A percentile compares a stretch with the other conserved stretches of the same genome.
phyloP scores from a whole-genome alignment of 2,888 invertebrate species.

The Eilema griseolum region DNA sequence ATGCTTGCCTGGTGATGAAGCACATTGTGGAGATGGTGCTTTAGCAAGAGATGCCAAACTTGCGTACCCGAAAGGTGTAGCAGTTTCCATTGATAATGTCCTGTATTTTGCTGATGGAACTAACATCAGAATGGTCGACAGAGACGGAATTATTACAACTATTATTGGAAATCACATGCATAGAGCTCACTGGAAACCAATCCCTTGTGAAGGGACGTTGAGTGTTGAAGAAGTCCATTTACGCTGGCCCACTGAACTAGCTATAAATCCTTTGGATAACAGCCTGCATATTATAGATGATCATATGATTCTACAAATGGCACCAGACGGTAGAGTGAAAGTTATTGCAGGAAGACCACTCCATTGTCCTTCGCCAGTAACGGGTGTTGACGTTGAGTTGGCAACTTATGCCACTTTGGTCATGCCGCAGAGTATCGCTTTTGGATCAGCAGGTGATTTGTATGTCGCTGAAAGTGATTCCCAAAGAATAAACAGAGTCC shows the following conservation, averaged over 20 bases:
- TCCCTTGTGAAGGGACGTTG: conserved; percentile 96
- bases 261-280: conserved; percentile 97
- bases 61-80: conserved; percentile 98
- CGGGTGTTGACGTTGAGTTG: conserved; percentile 93
- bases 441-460: conserved; percentile 96
- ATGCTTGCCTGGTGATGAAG: conserved; percentile 97
- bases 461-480: conserved; percentile 98
- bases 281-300: conserved; percentile 98
- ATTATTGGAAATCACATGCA: conserved; percentile 97
- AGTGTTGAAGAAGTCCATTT: conserved; percentile 97
- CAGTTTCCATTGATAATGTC: conserved; percentile 96
- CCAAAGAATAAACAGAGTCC: conserved; percentile 96
- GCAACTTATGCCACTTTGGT: conserved; percentile 96
- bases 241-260: conserved; percentile 98
- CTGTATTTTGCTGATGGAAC: conserved; percentile 98
- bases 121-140: conserved; percentile 96
- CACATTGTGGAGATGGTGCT: conserved; percentile 98
- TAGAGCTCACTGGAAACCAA: conserved; percentile 97
- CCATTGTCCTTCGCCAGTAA: conserved; percentile 95
- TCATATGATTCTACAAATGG: conserved; percentile 97
- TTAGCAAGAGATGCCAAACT: conserved; percentile 97
- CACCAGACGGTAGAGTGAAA: conserved; percentile 95
- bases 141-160: conserved; percentile 96
- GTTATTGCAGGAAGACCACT: conserved; percentile 97
- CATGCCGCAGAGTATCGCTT: conserved; percentile 97